A percentile compares a stretch with the other conserved stretches of the same genome.
Evolutionary conservation across 2,797 vertebrate species (phyloP).

Genomic region (Vireo griseus): DNA sequence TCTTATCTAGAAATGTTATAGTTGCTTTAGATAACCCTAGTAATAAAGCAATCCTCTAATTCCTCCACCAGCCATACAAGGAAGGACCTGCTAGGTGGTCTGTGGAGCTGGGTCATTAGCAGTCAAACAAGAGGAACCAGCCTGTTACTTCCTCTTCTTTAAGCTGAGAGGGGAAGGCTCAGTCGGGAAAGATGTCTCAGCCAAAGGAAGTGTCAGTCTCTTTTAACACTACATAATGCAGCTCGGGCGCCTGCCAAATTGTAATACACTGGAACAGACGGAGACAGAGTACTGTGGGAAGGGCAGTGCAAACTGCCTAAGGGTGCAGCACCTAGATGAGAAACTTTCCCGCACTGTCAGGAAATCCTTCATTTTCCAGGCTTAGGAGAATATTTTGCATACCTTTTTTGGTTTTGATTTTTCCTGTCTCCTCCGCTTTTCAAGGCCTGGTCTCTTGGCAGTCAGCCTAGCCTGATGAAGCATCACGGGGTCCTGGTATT

Average conservation of each 20-base stretch:
- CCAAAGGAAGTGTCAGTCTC: constrained; percentile 26
- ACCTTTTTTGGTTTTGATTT: not conserved
- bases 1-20: not conserved
- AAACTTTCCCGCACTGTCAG: not conserved
- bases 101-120: not conserved
- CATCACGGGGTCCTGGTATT: not conserved
- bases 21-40: not conserved
- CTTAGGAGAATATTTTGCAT: not conserved
- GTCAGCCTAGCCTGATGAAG: not conserved
- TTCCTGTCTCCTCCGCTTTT: not conserved
- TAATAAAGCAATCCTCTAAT: not conserved
- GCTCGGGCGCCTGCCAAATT: constrained; percentile 1
- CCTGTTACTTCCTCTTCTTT: constrained; percentile 33
- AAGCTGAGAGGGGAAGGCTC: constrained; percentile 1
- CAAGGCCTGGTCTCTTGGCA: constrained; percentile 5
- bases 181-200: constrained; percentile 6
- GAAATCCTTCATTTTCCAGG: not conserved
- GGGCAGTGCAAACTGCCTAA: not conserved
- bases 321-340: not conserved
- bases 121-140: constrained; percentile 29
- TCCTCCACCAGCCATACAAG: not conserved
- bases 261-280: constrained; percentile 22
- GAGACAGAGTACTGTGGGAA: not conserved
- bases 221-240: constrained; percentile 24
- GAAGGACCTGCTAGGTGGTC: constrained; percentile 38